phyloP scores from a whole-genome alignment of 2,797 vertebrate species.

The Rhodeus uyekii region DNA sequence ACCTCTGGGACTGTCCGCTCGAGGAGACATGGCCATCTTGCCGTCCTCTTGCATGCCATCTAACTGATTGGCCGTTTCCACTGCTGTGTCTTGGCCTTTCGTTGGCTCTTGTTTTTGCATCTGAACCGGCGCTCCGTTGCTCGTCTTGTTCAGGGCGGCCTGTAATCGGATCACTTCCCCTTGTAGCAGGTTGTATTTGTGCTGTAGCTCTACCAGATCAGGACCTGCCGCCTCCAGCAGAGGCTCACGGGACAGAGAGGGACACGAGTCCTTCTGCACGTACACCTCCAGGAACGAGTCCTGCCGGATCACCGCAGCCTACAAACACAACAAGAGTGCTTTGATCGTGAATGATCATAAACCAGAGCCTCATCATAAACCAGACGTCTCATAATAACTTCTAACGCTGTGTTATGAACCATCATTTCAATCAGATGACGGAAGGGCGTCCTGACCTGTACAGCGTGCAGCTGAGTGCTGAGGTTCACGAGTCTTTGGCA shows the following conservation, averaged over 20 bases:
- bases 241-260: conserved; percentile 74
- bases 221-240: conserved; percentile 58
- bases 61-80: conserved; percentile 70
- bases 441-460: too few species aligned
- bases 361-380: rapidly evolving
- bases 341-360: neutral
- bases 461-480: conserved; percentile 81
- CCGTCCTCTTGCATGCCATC: conserved; percentile 70
- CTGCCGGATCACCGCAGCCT: conserved; percentile 86
- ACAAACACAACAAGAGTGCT: neutral
- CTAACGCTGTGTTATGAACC: too few species aligned
- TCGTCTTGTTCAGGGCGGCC: conserved; percentile 68
- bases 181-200: conserved; percentile 77
- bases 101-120: conserved; percentile 72
- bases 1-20: conserved; percentile 77
- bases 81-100: conserved; percentile 56
- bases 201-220: conserved; percentile 72
- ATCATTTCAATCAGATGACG: too few species aligned
- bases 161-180: conserved; percentile 80
- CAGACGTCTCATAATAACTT: too few species aligned
- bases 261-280: conserved; percentile 55
- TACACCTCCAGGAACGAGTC: conserved; percentile 80
- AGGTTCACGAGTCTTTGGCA: conserved; percentile 80
- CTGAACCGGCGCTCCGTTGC: conserved; percentile 68
- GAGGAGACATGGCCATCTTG: conserved; percentile 70